Base-by-base conservation (phyloP, 2,888 invertebrate genomes). In the Hylaea fasciaria region DNA sequence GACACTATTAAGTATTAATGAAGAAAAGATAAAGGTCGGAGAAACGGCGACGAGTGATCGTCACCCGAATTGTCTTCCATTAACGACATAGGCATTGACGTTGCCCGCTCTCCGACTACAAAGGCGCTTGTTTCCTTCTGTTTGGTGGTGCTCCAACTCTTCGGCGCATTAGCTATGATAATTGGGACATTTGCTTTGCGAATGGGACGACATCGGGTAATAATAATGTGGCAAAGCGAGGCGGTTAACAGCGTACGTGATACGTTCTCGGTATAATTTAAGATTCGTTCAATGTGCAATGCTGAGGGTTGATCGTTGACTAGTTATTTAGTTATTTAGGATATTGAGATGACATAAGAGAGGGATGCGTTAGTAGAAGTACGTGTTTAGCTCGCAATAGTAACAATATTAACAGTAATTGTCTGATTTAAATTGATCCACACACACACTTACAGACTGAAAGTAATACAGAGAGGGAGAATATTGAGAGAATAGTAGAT, bases 161-260 rank as follows among this genome's bases (percentile, higher is more conserved):
- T 81, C 83, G 83, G 78, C 76, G 80, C 89, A 88, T 90, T 89
- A 89, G 84, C 81, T 90, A 90, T 88, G 89, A 90, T 89, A 90
- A 90, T 88, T 89, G 87, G 87, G 81, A 87, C 88, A 88, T 90
- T 89, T 87, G 87, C 87, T 86, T 86, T 82, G 85, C 82, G 84
- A 82, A 83, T 83, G 81, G 78, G 78, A 85, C 81, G 85, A 82
- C 83, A 85, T 82, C 74, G 81, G 74, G 70, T 82, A 78, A 80
- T 85, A 82, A 81, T 81, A 83, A 80, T 70, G 73, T 74, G 71
- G 65, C 65, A 67, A 73, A 73, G 69, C 71, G 70, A 68, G 66
- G 72, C 73, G 71, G 74, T 76, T 80, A 76, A 76, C 72, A 68
- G 71, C 69, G 76, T 78, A 77, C 80, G 82, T 83, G 81, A 82